phyloP scores from a whole-genome alignment of 2,888 invertebrate species.

The Amblyteles armatorius region DNA sequence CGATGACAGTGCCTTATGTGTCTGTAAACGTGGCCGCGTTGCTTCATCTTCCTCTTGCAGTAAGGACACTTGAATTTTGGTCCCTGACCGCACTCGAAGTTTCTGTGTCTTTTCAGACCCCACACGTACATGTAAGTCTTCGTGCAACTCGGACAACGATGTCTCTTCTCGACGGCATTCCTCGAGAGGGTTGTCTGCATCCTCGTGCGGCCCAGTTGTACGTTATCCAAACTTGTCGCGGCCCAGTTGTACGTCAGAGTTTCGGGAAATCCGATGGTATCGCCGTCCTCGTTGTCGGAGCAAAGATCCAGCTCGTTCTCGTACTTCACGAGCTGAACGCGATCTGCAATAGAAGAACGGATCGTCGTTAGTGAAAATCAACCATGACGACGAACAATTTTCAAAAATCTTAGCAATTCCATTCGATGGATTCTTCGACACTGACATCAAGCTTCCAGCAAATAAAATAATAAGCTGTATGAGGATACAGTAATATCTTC shows the following conservation, averaged over 20 bases:
- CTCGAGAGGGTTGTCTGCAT: conserved; percentile 62
- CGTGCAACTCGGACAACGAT: conserved; percentile 78
- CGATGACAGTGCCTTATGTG: conserved; percentile 77
- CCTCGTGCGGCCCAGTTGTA: conserved; percentile 50
- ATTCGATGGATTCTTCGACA: background rate
- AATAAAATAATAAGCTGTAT: background rate
- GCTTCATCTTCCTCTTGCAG: conserved; percentile 78
- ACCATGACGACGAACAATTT: conserved; percentile 18
- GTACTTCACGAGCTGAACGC: conserved; percentile 38
- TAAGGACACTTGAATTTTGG: conserved; percentile 81
- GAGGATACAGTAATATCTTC: background rate
- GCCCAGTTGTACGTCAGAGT: conserved; percentile 15
- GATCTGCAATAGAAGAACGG: conserved; percentile 59
- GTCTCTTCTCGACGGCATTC: conserved; percentile 63
- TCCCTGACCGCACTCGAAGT: conserved; percentile 84
- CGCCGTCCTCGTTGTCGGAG: conserved; percentile 40
- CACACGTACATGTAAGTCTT: conserved; percentile 80
- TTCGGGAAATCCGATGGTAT: conserved; percentile 26
- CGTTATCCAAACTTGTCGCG: background rate
- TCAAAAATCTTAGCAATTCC: conserved; percentile 38
- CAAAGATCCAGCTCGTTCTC: conserved; percentile 59
- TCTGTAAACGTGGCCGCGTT: conserved; percentile 78
- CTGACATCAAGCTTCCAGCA: conserved; percentile 10
- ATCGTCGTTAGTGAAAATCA: conserved; percentile 42
- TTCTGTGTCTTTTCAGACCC: conserved; percentile 82